Conservation (phyloP, 1,140 invertebrate genomes). For the Octopus sinensis region DNA sequence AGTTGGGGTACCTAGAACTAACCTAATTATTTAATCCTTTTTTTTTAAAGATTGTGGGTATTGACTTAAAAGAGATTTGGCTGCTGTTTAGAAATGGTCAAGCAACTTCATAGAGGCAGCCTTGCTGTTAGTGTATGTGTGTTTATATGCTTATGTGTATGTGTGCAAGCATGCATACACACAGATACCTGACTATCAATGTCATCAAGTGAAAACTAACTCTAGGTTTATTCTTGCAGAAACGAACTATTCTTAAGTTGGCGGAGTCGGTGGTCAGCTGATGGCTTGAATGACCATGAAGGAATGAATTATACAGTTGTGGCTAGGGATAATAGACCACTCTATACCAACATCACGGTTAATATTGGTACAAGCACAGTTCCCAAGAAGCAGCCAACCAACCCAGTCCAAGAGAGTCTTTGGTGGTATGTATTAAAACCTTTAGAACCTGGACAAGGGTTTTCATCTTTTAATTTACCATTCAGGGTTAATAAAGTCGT, state of each 20-base stretch:
- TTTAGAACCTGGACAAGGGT: too few species aligned
- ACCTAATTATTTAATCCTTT: too few species aligned
- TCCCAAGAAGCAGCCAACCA: not conserved
- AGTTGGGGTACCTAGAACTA: too few species aligned
- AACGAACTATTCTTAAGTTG: conserved; percentile 45
- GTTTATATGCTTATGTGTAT: too few species aligned
- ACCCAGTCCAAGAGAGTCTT: not conserved
- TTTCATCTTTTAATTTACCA: too few species aligned
- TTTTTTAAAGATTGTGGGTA: too few species aligned
- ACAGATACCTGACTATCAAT: not conserved
- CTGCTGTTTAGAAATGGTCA: too few species aligned
- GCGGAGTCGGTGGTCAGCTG: conserved; percentile 40
- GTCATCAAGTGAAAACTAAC: too few species aligned
- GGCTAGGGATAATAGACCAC: conserved; percentile 35
- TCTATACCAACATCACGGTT: conserved; percentile 59
- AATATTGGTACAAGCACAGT: conserved; percentile 52
- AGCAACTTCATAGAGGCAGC: too few species aligned
- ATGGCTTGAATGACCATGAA: conserved; percentile 51
- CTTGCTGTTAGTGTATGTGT: too few species aligned
- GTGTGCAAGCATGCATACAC: not conserved
- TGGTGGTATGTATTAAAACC: not conserved
- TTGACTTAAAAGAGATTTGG: too few species aligned
- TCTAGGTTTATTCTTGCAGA: conserved; percentile 25
- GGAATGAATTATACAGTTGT: conserved; percentile 59
- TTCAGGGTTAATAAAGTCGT: too few species aligned